Percentiles rank a stretch among this genome's conserved stretches.
These are phyloP conservation scores for Tenthredo mesomela DNA, from an alignment of 2,888 invertebrate genomes.

Conservation along the genomic window DNA sequence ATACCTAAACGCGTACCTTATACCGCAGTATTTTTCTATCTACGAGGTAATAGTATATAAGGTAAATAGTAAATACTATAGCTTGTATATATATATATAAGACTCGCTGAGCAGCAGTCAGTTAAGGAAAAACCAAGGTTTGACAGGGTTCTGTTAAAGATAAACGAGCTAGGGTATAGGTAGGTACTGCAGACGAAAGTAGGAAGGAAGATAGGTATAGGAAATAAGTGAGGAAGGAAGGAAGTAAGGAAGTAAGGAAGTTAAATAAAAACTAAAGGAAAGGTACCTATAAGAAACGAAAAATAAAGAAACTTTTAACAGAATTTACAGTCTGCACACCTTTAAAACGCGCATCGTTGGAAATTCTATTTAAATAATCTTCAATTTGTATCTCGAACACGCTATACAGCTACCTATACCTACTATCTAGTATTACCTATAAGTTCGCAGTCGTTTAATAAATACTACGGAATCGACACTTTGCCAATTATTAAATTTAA, in stretches of 20 bases:
- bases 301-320: not conserved
- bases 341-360: not conserved
- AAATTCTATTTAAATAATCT: too few relatives aligned
- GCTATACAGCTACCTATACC: too few relatives aligned
- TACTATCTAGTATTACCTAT: too few relatives aligned
- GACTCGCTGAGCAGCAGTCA: not conserved
- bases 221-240: not conserved
- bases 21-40: not conserved
- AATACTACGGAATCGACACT: too few relatives aligned
- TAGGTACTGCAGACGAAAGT: too few relatives aligned
- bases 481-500: not conserved
- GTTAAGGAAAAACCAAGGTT: constrained; percentile 21
- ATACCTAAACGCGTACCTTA: not conserved
- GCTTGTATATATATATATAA: too few relatives aligned
- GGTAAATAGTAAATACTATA: too few relatives aligned
- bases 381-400: too few relatives aligned
- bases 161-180: not conserved
- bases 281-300: not conserved
- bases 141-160: constrained; percentile 41
- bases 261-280: not conserved
- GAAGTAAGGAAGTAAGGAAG: not conserved
- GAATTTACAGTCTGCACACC: not conserved
- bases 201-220: too few relatives aligned
- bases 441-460: too few relatives aligned
- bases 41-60: not conserved